Conservation (phyloP, 1,140 invertebrate genomes). For the Micrasema minimum region DNA sequence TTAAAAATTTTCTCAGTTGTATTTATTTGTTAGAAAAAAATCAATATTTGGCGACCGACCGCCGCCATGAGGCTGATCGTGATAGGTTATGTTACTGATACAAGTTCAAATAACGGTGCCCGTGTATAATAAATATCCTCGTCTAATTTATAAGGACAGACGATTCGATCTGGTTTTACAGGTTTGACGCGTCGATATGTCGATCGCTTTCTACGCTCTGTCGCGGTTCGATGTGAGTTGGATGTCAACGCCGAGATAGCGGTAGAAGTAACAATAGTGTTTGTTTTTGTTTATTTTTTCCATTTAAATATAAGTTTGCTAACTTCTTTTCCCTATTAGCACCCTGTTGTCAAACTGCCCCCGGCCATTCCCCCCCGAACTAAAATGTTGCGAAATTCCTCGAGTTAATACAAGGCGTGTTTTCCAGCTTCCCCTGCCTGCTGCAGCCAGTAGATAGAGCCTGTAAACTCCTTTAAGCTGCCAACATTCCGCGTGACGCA, state of each 20-base stretch:
- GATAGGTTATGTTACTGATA: conserved; percentile 43
- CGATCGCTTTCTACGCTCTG: conserved; percentile 10
- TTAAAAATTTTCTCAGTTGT: conserved; percentile 11
- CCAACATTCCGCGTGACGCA: conserved; percentile 66
- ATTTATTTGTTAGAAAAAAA: conserved; percentile 22
- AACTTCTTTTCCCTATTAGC: conserved; percentile 13
- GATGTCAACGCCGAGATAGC: conserved; percentile 38
- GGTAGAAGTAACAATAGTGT: conserved; percentile 28
- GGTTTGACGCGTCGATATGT: conserved; percentile 30
- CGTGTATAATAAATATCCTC: conserved; percentile 35
- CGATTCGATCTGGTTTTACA: conserved; percentile 43
- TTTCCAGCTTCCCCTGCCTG: conserved; percentile 69
- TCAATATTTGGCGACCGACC: conserved; percentile 43
- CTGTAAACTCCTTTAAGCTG: conserved; percentile 64
- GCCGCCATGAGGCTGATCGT: conserved; percentile 40
- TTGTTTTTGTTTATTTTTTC: conserved; percentile 31
- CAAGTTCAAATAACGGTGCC: conserved; percentile 44
- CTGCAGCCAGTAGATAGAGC: conserved; percentile 67
- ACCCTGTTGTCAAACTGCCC: conserved; percentile 10
- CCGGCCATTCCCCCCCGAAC: conserved; percentile 29
- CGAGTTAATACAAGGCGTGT: conserved; percentile 55
- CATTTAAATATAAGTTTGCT: conserved; percentile 16
- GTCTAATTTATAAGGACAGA: conserved; percentile 30
- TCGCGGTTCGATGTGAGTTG: conserved; percentile 18
- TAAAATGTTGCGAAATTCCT: conserved; percentile 27